Conservation (phyloP, 2,113 vertebrate genomes). For the Anarhynchus alexandrinus region DNA sequence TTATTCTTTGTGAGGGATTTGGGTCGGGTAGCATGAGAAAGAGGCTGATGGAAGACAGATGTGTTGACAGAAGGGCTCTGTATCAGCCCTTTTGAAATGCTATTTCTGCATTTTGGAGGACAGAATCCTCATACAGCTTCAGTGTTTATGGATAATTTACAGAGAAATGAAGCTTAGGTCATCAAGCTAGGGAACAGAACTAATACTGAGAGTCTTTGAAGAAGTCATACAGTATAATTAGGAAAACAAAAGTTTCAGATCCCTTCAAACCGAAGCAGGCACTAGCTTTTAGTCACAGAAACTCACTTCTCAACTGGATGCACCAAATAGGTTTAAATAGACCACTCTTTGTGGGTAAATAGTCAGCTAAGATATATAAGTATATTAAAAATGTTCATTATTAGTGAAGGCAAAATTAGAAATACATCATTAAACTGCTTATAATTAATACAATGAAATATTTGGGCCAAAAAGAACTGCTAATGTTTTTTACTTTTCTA, state of each 20-base stretch:
- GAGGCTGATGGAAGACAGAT: background rate
- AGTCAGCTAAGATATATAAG: background rate
- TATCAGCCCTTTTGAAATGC: background rate
- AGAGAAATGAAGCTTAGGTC: background rate
- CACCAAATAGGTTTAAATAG: background rate
- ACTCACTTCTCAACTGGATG: background rate
- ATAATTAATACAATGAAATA: background rate
- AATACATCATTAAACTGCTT: background rate
- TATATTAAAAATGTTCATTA: background rate
- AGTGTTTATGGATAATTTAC: background rate
- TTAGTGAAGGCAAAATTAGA: background rate
- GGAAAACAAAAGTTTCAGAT: background rate
- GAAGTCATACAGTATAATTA: background rate
- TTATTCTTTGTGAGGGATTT: background rate
- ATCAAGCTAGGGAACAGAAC: background rate
- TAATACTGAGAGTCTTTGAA: background rate
- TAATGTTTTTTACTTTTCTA: background rate
- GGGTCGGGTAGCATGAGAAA: background rate
- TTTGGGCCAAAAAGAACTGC: background rate
- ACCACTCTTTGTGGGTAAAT: background rate
- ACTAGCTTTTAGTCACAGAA: background rate
- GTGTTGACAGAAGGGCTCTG: background rate
- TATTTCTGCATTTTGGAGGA: background rate
- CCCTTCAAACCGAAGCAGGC: background rate
- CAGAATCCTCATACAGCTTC: background rate